Evolutionary conservation across 1,140 invertebrate genomes (phyloP), one percentile per base, ranked within the genome.

Genomic region (Andrena cerasifolii): DNA sequence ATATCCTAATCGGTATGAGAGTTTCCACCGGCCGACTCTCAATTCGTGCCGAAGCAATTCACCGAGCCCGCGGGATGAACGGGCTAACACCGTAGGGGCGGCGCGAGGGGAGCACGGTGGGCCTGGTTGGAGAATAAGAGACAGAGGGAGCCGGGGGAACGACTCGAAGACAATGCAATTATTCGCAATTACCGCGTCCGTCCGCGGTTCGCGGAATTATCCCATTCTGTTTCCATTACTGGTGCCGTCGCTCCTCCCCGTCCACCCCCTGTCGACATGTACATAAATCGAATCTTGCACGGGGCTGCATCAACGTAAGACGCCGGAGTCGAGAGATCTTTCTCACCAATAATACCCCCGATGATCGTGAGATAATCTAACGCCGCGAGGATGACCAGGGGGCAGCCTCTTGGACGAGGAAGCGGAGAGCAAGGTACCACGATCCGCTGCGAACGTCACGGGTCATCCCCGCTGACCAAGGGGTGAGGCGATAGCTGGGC

Each of bases 151-250:
- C 89, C 87, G 81, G 82, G 85, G 84, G 87, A 91, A 91, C 89
- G 86, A 91, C 91, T 91, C 88, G 88, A 92, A 93, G 91, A 92
- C 92, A 92, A 93, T 92, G 89, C 90, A 92, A 93, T 93, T 93
- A 93, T 93, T 92, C 90, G 91, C 90, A 92, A 92, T 93, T 93
- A 92, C 89, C 84, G 85, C 88, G 89, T 90, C 87, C 90, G 87
- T 91, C 85, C 89, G 87, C 88, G 84, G 87, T 87, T 87, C 85
- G 75, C 87, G 80, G 86, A 91, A 92, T 92, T 92, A 91, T 90
- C 89, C 89, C 87, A 89, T 90, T 90, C 87, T 88, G 87, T 86
- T 90, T 88, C 90, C 86, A 91, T 91, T 92, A 91, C 89, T 84
- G 83, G 83, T 80, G 43, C 79, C 82, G 61, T 80, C 83, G 70